These are phyloP conservation scores for Darevskia mixta DNA, from an alignment of 2,797 vertebrate species.

Conservation along the genomic window DNA sequence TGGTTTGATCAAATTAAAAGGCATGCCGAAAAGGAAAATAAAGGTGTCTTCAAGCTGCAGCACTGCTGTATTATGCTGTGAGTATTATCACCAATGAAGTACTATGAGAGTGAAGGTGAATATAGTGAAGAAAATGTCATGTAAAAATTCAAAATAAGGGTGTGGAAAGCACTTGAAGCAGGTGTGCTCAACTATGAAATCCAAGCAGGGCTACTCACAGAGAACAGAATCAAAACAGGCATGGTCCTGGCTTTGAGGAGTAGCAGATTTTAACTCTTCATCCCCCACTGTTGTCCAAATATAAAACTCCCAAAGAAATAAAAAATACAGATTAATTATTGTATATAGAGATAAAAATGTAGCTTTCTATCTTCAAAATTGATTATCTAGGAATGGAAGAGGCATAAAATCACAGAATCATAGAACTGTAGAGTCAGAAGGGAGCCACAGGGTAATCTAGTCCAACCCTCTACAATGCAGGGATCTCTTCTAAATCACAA, in stretches of 20 bases:
- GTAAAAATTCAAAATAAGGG: not conserved
- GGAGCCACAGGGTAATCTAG: too few relatives aligned
- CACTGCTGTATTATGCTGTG: slow-evolving; percentile 49
- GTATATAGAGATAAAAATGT: not conserved
- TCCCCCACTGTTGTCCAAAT: too few relatives aligned
- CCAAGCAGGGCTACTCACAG: not conserved
- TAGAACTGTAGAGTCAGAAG: too few relatives aligned
- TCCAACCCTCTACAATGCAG: too few relatives aligned
- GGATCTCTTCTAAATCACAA: too few relatives aligned
- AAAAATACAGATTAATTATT: too few relatives aligned
- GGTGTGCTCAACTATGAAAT: not conserved
- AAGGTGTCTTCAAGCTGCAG: slow-evolving; percentile 72
- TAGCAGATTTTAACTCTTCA: too few relatives aligned
- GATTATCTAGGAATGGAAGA: not conserved
- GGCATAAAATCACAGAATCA: too few relatives aligned
- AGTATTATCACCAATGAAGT: not conserved
- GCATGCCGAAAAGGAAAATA: slow-evolving; percentile 75
- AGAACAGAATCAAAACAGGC: not conserved
- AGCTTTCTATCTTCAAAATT: not conserved
- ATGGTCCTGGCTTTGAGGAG: not conserved
- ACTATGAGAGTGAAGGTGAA: too few relatives aligned
- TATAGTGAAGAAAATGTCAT: not conserved
- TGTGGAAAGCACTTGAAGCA: not conserved
- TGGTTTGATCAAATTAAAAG: slow-evolving; percentile 78
- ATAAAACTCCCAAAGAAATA: too few relatives aligned